These are phyloP conservation scores for Dendrocopos noguchii DNA, from an alignment of 2,113 vertebrate species.

Conservation along the genomic window DNA sequence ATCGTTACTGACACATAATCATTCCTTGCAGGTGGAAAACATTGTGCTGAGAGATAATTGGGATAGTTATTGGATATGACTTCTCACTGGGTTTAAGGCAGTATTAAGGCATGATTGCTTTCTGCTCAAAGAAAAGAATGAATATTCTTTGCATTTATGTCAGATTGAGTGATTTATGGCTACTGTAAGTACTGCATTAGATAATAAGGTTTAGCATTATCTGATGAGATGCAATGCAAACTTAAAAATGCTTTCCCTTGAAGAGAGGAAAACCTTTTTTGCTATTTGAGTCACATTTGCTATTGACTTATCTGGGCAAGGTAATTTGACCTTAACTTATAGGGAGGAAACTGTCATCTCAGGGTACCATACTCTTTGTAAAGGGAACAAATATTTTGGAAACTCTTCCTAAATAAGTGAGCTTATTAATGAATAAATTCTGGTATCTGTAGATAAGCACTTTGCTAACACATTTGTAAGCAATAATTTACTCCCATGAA, in stretches of 20 bases:
- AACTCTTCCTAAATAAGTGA: conserved; percentile 3
- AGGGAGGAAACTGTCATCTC: conserved; percentile 15
- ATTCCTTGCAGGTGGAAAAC: conserved; percentile 74
- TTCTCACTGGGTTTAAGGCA: conserved; percentile 67
- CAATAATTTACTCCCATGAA: conserved; percentile 11
- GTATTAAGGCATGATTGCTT: conserved; percentile 68
- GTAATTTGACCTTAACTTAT: not conserved
- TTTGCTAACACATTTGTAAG: conserved; percentile 28
- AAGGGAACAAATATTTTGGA: conserved; percentile 47
- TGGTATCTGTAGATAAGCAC: not conserved
- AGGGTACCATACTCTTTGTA: not conserved
- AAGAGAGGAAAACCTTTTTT: not conserved
- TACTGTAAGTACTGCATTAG: conserved; percentile 59
- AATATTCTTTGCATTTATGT: conserved; percentile 68
- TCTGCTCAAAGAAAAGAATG: conserved; percentile 70
- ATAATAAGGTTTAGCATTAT: conserved; percentile 41
- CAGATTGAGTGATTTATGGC: conserved; percentile 71
- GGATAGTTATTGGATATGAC: conserved; percentile 75
- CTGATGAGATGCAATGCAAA: conserved; percentile 42
- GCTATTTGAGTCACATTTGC: conserved; percentile 22
- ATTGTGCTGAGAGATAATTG: conserved; percentile 72
- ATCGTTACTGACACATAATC: conserved; percentile 69
- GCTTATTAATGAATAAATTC: conserved; percentile 27
- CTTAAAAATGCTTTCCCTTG: conserved; percentile 12
- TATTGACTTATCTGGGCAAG: conserved; percentile 30